These are phyloP conservation scores for Hydraecia micacea DNA, from an alignment of 2,888 invertebrate genomes.

Conservation along the genomic window DNA sequence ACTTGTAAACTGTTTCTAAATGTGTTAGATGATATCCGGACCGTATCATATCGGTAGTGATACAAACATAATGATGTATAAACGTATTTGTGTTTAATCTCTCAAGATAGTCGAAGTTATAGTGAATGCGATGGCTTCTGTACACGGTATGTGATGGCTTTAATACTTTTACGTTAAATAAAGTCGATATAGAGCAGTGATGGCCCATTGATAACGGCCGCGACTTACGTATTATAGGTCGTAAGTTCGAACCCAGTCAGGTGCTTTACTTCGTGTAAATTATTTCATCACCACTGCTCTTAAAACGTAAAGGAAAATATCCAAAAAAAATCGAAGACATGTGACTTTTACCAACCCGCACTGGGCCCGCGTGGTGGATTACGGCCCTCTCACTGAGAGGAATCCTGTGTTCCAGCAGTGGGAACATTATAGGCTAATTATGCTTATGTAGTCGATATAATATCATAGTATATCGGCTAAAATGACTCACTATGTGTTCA, in stretches of 20 bases:
- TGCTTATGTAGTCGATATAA: neutral
- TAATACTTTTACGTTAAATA: neutral
- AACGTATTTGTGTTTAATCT: neutral
- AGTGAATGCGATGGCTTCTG: neutral
- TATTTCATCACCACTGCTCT: too few species aligned
- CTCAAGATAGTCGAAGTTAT: neutral
- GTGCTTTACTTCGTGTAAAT: too few species aligned
- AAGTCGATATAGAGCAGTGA: neutral
- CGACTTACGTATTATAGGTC: too few species aligned
- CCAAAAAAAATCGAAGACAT: too few species aligned
- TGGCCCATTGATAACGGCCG: too few species aligned
- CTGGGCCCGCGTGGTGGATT: too few species aligned
- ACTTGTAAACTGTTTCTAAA: conserved; percentile 54
- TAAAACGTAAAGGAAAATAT: too few species aligned
- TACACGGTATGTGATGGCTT: neutral
- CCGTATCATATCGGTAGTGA: neutral
- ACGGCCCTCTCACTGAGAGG: too few species aligned
- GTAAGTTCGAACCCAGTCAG: too few species aligned
- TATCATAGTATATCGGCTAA: neutral
- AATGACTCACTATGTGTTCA: neutral
- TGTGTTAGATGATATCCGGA: conserved; percentile 48
- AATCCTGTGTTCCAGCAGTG: too few species aligned
- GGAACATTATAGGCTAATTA: too few species aligned
- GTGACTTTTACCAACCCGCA: too few species aligned
- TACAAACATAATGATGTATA: neutral